Evolutionary conservation across 2,113 vertebrate genomes (phyloP).

Genomic region (Cavia porcellus): DNA sequence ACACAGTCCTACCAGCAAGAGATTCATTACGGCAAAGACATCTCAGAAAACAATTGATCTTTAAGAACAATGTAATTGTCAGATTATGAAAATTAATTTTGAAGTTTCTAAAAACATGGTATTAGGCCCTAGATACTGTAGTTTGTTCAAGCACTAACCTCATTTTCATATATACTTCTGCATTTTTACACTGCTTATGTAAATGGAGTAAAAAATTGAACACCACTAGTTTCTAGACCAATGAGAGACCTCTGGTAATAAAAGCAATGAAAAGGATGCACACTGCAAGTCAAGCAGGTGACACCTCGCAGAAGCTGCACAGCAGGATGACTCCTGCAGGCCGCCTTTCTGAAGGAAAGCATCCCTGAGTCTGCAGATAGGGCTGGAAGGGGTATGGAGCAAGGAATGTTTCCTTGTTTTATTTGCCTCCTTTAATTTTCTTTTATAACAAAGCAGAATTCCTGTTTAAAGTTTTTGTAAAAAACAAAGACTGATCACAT

Average conservation of each 20-base stretch:
- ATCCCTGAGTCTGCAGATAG: too few relatives aligned
- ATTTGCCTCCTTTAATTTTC: neutral
- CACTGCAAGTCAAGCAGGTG: neutral
- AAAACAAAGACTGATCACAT: neutral
- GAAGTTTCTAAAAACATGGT: neutral
- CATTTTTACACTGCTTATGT: conserved; percentile 13
- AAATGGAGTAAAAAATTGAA: neutral
- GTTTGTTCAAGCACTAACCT: neutral
- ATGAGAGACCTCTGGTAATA: neutral
- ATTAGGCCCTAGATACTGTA: neutral
- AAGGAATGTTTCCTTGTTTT: neutral
- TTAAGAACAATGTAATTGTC: neutral
- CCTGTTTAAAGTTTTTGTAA: neutral
- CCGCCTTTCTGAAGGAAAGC: neutral
- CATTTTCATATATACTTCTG: neutral
- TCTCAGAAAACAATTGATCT: neutral
- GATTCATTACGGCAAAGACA: neutral
- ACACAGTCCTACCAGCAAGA: neutral
- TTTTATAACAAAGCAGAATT: neutral
- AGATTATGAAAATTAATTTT: conserved; percentile 40
- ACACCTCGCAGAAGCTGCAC: neutral
- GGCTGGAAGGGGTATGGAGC: neutral
- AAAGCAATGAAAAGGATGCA: neutral
- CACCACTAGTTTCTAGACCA: neutral
- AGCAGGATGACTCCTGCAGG: rapidly evolving